These are phyloP conservation scores for Apodemia duryi DNA, from an alignment of 2,888 invertebrate species.

Conservation along the genomic window DNA sequence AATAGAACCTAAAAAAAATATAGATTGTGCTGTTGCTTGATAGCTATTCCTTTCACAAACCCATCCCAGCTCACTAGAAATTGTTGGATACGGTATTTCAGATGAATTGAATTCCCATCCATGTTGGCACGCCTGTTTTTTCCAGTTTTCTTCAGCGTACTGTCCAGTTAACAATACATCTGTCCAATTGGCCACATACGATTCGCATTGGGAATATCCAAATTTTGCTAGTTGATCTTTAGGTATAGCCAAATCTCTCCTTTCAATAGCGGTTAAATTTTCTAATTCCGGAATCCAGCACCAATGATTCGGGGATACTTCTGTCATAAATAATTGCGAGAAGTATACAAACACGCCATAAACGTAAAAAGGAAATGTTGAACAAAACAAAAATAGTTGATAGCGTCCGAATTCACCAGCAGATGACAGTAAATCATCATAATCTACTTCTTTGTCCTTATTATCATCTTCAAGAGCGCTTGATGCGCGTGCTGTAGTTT, in stretches of 20 bases:
- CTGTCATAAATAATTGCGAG: conserved; percentile 54
- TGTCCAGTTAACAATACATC: conserved; percentile 41
- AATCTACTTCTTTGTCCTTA: conserved; percentile 37
- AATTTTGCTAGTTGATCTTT: conserved; percentile 38
- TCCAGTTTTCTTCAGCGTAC: conserved; percentile 42
- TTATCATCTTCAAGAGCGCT: conserved; percentile 17
- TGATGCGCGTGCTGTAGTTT: conserved; percentile 2
- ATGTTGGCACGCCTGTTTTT: conserved; percentile 41
- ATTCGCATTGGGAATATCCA: conserved; percentile 53
- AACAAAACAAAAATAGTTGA: conserved; percentile 46
- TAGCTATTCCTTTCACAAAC: conserved; percentile 55
- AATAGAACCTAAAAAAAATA: conserved; percentile 58
- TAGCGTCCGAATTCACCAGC: conserved; percentile 58
- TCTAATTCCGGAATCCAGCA: conserved; percentile 54
- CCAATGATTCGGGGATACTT: conserved; percentile 55
- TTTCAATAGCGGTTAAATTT: conserved; percentile 46
- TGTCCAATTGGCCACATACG: conserved; percentile 53
- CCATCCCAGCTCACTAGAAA: conserved; percentile 56
- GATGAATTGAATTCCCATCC: conserved; percentile 61
- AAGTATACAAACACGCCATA: conserved; percentile 52
- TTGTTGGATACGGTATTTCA: conserved; percentile 58
- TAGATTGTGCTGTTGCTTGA: conserved; percentile 55
- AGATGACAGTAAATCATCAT: conserved; percentile 46
- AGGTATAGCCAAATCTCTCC: conserved; percentile 49
- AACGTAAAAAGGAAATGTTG: conserved; percentile 51